A percentile compares a stretch with the other conserved stretches of the same genome.
Conservation (phyloP, 2,113 vertebrate genomes). For the Channa maculata region DNA sequence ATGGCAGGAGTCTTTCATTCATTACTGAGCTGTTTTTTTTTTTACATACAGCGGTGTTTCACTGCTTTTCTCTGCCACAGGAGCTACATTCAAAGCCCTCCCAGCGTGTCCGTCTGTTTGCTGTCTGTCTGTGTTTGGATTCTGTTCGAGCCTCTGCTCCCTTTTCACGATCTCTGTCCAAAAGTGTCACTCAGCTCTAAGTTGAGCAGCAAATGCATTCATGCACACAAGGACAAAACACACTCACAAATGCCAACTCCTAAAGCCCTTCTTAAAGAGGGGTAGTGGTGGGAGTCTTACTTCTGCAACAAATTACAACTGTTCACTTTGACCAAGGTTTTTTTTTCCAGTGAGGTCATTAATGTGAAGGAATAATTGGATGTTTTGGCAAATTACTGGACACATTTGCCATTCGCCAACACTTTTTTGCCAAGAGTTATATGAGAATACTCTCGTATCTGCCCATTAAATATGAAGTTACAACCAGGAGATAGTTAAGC, state of each 20-base stretch:
- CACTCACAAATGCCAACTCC: constrained; percentile 42
- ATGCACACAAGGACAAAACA: constrained; percentile 37
- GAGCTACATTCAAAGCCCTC: constrained; percentile 37
- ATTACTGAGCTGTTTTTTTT: constrained; percentile 7
- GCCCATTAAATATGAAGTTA: not conserved
- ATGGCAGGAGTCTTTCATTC: constrained; percentile 43
- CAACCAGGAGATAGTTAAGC: too few relatives aligned
- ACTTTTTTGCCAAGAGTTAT: not conserved
- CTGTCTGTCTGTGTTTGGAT: constrained; percentile 63
- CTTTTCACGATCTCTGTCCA: constrained; percentile 64
- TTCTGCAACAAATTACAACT: constrained; percentile 24
- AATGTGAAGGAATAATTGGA: not conserved
- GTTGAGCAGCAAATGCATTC: constrained; percentile 54
- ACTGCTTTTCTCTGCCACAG: constrained; percentile 37
- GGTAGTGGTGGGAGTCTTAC: not conserved
- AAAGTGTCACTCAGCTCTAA: constrained; percentile 73
- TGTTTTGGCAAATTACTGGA: not conserved
- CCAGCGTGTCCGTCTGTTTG: constrained; percentile 56
- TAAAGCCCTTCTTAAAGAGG: constrained; percentile 20
- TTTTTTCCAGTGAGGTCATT: not conserved
- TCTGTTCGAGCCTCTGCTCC: constrained; percentile 47
- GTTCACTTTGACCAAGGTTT: constrained; percentile 1
- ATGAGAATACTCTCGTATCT: not conserved
- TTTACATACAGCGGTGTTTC: constrained; percentile 29
- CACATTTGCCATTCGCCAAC: not conserved